These are phyloP conservation scores for Drosophila anceps DNA, from an alignment of 2,888 invertebrate species.

Conservation along the genomic window DNA sequence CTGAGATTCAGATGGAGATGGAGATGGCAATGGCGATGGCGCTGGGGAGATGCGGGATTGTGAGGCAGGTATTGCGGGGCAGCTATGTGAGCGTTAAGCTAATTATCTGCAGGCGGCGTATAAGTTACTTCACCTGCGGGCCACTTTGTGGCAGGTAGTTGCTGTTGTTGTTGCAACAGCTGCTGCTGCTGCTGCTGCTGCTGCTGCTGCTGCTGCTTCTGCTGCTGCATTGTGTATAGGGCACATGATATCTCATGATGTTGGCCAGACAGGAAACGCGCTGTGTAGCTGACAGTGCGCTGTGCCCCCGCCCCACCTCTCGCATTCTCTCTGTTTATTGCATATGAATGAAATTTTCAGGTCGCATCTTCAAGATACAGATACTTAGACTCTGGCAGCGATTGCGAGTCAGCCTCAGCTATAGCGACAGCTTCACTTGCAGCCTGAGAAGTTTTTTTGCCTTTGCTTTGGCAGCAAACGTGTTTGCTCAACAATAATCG, in stretches of 20 bases:
- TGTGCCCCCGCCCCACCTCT: conserved; percentile 6
- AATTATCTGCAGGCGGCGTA: conserved; percentile 69
- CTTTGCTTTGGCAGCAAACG: conserved; percentile 56
- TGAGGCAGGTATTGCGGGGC: conserved; percentile 18
- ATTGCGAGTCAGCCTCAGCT: not conserved
- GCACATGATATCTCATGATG: conserved; percentile 67
- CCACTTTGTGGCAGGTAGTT: conserved; percentile 67
- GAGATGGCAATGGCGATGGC: not conserved
- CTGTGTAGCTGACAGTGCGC: conserved; percentile 54
- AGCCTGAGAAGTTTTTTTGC: conserved; percentile 73
- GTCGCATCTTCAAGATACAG: conserved; percentile 59
- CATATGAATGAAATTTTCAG: conserved; percentile 75
- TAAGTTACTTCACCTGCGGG: conserved; percentile 78
- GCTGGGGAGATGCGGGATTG: conserved; percentile 9
- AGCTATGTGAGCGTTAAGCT: conserved; percentile 65
- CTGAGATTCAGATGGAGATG: conserved; percentile 5
- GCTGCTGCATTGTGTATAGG: conserved; percentile 38
- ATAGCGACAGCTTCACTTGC: conserved; percentile 14
- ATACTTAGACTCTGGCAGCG: not conserved
- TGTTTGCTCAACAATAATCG: conserved; percentile 55
- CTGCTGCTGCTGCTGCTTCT: conserved; percentile 33
- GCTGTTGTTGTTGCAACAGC: conserved; percentile 19
- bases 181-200: conserved; percentile 26
- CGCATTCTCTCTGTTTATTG: conserved; percentile 15
- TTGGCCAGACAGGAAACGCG: conserved; percentile 74